Evolutionary conservation across 2,888 invertebrate species (phyloP).

Genomic region (Ormyrus thymus): DNA sequence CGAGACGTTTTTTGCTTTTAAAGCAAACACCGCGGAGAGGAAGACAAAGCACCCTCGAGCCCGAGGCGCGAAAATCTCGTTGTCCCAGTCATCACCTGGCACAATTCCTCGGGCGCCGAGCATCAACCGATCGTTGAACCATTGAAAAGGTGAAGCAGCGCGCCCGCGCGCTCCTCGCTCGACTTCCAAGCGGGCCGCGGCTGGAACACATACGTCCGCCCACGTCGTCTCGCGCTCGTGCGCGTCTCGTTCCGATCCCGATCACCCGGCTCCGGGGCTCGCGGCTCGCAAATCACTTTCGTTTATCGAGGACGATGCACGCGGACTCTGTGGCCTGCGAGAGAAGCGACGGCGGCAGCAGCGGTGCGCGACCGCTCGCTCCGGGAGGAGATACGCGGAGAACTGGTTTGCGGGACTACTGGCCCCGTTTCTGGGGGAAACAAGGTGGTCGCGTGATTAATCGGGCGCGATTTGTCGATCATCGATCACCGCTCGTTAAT

Average conservation of each 20-base stretch:
- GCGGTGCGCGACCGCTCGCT: neutral
- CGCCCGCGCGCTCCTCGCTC: no score
- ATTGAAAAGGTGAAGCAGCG: neutral
- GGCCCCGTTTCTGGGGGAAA: slow-evolving; percentile 48
- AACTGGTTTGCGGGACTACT: slow-evolving; percentile 44
- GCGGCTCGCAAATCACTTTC: slow-evolving; percentile 50
- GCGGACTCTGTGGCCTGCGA: neutral
- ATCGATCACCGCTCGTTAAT: slow-evolving; percentile 53
- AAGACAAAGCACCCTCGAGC: no score
- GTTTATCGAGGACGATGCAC: slow-evolving; percentile 25
- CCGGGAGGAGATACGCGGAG: neutral
- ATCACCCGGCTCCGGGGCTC: neutral
- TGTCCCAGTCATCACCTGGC: neutral
- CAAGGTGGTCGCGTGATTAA: slow-evolving; percentile 47
- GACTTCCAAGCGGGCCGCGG: no score
- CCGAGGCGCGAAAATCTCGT: no score
- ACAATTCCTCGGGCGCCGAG: neutral
- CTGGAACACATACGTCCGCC: no score
- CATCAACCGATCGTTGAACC: slow-evolving; percentile 12
- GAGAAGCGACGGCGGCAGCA: neutral
- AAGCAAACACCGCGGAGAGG: no score
- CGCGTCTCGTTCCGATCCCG: neutral
- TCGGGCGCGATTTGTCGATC: slow-evolving; percentile 52
- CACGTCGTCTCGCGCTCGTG: neutral
- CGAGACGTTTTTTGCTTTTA: no score